Evolutionary conservation across 1,140 invertebrate genomes (phyloP).

Genomic region (Magallana angulata): DNA sequence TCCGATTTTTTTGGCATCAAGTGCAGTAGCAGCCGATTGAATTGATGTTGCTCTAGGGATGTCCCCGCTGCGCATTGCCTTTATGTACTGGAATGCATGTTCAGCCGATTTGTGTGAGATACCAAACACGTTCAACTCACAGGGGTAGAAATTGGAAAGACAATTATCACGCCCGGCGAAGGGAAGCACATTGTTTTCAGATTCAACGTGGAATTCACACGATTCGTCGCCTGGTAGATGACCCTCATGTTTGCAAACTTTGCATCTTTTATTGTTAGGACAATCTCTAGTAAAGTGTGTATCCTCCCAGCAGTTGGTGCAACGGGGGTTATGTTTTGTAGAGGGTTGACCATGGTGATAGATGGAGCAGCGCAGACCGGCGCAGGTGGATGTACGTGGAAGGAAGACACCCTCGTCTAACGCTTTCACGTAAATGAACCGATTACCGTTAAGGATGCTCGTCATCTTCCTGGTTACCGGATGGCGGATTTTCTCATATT

Average conservation of each 20-base stretch:
- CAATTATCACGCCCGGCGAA: neutral
- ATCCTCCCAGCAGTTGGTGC: conserved; percentile 2
- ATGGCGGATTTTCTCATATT: neutral
- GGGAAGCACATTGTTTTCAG: neutral
- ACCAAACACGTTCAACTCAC: neutral
- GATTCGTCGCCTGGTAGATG: neutral
- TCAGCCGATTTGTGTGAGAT: neutral
- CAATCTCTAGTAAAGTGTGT: too few species aligned
- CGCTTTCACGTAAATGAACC: neutral
- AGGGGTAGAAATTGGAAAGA: neutral
- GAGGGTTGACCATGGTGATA: neutral
- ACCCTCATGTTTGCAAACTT: neutral
- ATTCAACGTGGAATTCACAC: neutral
- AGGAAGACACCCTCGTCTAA: neutral
- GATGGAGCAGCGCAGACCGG: neutral
- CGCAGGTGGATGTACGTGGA: neutral
- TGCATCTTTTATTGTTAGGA: neutral
- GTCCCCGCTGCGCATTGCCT: too few species aligned
- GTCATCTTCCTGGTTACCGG: neutral
- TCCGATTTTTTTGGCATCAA: conserved; percentile 16
- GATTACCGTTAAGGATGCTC: neutral
- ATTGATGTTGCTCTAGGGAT: neutral
- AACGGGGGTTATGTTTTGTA: neutral
- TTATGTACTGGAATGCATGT: too few species aligned
- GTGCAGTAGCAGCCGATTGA: neutral